Evolutionary conservation across 1,140 invertebrate genomes (phyloP).

Genomic region (Thrips palmi): DNA sequence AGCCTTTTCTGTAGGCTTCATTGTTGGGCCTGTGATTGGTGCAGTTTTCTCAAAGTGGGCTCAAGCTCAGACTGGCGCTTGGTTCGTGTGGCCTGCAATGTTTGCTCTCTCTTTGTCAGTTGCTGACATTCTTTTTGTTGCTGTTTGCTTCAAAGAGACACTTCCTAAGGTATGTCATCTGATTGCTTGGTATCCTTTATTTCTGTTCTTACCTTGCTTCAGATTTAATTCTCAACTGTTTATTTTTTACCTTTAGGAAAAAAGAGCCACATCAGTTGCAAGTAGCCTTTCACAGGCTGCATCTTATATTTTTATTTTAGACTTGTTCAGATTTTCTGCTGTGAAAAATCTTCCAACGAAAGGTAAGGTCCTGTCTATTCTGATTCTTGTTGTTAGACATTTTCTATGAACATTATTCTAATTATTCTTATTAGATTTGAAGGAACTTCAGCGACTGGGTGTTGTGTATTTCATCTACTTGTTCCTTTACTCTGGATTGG

Average conservation of each 20-base stretch:
- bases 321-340: constrained; percentile 47
- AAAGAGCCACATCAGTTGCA: constrained; percentile 40
- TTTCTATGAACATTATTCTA: not conserved
- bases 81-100: constrained; percentile 69
- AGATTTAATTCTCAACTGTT: constrained; percentile 4
- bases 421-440: constrained; percentile 29
- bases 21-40: constrained; percentile 87
- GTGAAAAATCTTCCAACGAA: constrained; percentile 33
- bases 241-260: constrained; percentile 29
- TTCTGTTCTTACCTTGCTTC: constrained; percentile 6
- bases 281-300: constrained; percentile 48
- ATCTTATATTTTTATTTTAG: constrained; percentile 50
- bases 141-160: constrained; percentile 67
- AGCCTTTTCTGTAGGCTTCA: constrained; percentile 94
- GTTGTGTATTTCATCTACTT: constrained; percentile 86
- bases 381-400: constrained; percentile 1
- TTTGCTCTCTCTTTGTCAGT: constrained; percentile 65
- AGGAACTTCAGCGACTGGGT: constrained; percentile 54
- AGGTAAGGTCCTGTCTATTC: constrained; percentile 11
- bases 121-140: constrained; percentile 60
- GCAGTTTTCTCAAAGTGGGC: constrained; percentile 70
- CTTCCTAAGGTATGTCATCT: constrained; percentile 40
- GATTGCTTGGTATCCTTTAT: constrained; percentile 11
- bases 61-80: constrained; percentile 30
- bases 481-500: constrained; percentile 91